Conservation (phyloP, 2,113 vertebrate species). For the Platanista minor region DNA sequence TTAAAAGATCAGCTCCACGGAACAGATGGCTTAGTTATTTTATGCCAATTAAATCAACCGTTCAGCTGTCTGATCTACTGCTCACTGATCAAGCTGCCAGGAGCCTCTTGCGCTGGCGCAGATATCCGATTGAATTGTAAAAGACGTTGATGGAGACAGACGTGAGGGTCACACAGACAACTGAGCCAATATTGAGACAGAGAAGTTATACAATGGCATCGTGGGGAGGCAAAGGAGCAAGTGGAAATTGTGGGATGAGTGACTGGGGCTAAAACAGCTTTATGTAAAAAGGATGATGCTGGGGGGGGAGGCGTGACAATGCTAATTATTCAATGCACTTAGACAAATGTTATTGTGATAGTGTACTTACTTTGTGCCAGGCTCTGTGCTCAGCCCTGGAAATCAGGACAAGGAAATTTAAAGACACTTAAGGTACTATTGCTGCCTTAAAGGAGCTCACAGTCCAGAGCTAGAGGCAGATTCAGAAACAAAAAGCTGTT, state of each 20-base stretch:
- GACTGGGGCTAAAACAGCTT: background rate
- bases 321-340: background rate
- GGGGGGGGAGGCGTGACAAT: background rate
- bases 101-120: background rate
- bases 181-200: background rate
- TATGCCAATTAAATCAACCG: slow-evolving; percentile 52
- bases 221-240: background rate
- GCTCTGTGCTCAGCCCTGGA: background rate
- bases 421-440: background rate
- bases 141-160: background rate
- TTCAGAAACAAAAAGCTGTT: background rate
- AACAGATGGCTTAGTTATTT: slow-evolving; percentile 69
- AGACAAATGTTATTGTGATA: background rate
- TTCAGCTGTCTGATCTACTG: slow-evolving; percentile 33
- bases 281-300: background rate
- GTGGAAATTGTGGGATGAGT: background rate
- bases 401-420: background rate
- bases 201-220: background rate
- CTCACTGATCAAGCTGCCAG: slow-evolving; percentile 29
- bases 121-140: slow-evolving; percentile 45
- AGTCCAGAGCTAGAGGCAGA: background rate
- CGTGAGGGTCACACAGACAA: slow-evolving; percentile 1
- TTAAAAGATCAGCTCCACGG: slow-evolving; percentile 51
- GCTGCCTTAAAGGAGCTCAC: background rate
- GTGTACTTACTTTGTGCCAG: background rate